phyloP scores from a whole-genome alignment of 2,113 vertebrate species.

The Poeciliopsis prolifica region DNA sequence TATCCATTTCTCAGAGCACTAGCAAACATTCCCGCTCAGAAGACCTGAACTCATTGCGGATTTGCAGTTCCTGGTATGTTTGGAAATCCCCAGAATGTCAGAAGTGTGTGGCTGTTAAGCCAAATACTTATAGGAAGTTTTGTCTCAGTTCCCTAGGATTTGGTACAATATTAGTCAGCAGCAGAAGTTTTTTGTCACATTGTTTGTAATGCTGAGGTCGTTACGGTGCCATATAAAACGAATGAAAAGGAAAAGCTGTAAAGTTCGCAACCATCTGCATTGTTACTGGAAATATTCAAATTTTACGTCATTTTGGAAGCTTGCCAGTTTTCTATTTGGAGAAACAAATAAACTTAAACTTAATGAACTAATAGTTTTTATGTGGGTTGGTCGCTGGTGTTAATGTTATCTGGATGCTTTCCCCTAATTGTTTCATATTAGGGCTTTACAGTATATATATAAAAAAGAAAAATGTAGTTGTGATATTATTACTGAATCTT shows the following conservation, averaged over 20 bases:
- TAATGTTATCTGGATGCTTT: not conserved
- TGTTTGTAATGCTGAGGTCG: not conserved
- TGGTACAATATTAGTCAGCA: not conserved
- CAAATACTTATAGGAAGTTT: constrained; percentile 10
- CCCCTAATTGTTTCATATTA: not conserved
- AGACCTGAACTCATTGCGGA: not conserved
- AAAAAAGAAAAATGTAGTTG: not conserved
- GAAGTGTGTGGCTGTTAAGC: constrained; percentile 25
- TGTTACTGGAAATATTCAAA: not conserved
- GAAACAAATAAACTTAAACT: not conserved
- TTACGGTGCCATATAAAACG: not conserved
- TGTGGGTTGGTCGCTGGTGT: not conserved
- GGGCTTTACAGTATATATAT: not conserved
- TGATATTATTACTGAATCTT: not conserved
- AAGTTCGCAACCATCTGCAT: not conserved
- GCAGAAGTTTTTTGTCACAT: not conserved
- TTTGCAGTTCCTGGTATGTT: constrained; percentile 11
- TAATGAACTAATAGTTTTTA: too few species aligned
- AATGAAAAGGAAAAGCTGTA: not conserved
- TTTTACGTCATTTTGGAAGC: not conserved
- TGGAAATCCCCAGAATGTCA: constrained; percentile 46
- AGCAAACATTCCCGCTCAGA: not conserved
- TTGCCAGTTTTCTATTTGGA: not conserved
- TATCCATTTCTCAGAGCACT: not conserved
- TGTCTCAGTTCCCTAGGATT: not conserved